Percentiles rank a stretch among this genome's conserved stretches.
These are phyloP conservation scores for Sterrhoptilus dennistouni DNA, from an alignment of 2,113 vertebrate species.

Conservation along the genomic window DNA sequence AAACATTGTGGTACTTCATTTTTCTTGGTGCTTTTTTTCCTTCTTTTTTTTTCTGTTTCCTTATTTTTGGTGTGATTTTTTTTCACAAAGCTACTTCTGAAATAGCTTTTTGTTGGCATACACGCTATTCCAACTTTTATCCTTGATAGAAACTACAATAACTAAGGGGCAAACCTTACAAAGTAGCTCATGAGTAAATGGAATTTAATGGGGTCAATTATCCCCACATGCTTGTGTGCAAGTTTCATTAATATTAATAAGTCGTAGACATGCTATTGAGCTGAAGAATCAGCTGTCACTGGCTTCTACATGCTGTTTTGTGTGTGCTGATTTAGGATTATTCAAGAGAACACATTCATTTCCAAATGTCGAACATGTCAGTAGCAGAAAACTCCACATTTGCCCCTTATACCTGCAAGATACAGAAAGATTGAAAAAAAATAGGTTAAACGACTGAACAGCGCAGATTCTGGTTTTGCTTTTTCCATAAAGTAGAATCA, in stretches of 20 bases:
- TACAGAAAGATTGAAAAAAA: background rate
- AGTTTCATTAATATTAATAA: slow-evolving; percentile 71
- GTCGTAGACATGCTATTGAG: background rate
- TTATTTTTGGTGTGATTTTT: background rate
- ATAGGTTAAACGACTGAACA: background rate
- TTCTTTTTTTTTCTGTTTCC: rapidly evolving
- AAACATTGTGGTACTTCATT: background rate
- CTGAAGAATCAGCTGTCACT: slow-evolving; percentile 23
- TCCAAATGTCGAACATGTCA: background rate
- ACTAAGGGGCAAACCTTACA: slow-evolving; percentile 45
- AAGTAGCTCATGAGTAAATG: slow-evolving; percentile 67
- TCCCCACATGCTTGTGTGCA: slow-evolving; percentile 27
- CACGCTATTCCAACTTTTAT: background rate
- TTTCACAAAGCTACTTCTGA: background rate
- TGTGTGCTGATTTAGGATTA: slow-evolving; percentile 2
- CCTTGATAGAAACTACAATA: slow-evolving; percentile 8
- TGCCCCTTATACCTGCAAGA: background rate
- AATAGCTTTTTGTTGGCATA: background rate
- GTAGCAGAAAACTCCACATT: background rate
- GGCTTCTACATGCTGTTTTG: background rate
- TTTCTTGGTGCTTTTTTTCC: background rate
- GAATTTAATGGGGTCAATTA: slow-evolving; percentile 71
- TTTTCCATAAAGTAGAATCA: slow-evolving; percentile 43
- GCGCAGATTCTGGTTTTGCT: background rate
- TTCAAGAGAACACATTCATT: background rate